Evolutionary conservation across 2,888 invertebrate species (phyloP).

Genomic region (Mantis religiosa): DNA sequence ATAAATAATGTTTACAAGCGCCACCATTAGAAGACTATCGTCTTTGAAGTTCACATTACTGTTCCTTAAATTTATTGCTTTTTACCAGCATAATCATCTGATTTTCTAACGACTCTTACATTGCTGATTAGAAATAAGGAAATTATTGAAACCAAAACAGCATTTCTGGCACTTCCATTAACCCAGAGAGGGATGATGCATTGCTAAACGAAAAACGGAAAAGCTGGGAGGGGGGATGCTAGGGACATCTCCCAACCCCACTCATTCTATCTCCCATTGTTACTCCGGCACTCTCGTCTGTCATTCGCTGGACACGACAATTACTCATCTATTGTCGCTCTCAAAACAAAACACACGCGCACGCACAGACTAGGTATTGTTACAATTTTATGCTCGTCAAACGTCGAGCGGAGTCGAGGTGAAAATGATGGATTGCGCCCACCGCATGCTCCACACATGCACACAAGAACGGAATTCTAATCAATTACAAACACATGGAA

Average conservation of each 20-base stretch:
- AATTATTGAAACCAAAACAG: neutral
- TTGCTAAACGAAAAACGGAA: neutral
- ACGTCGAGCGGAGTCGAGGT: neutral
- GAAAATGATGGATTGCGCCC: neutral
- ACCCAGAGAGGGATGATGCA: neutral
- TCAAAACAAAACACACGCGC: neutral
- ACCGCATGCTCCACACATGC: neutral
- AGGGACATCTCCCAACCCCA: neutral
- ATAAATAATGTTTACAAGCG: no score
- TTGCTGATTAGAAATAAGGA: neutral
- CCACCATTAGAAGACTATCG: no score
- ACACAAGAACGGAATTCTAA: neutral
- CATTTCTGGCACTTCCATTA: neutral
- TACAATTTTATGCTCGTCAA: neutral
- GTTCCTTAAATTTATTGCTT: neutral
- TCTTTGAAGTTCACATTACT: neutral
- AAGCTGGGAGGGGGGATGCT: neutral
- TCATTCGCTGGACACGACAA: neutral
- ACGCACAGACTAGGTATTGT: neutral
- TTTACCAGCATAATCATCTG: neutral
- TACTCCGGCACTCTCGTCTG: neutral
- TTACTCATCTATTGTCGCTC: neutral
- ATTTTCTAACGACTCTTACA: neutral
- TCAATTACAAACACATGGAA: neutral
- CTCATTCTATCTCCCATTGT: neutral